Conservation (phyloP, 2,888 invertebrate genomes). For the Oasisia sp. region DNA sequence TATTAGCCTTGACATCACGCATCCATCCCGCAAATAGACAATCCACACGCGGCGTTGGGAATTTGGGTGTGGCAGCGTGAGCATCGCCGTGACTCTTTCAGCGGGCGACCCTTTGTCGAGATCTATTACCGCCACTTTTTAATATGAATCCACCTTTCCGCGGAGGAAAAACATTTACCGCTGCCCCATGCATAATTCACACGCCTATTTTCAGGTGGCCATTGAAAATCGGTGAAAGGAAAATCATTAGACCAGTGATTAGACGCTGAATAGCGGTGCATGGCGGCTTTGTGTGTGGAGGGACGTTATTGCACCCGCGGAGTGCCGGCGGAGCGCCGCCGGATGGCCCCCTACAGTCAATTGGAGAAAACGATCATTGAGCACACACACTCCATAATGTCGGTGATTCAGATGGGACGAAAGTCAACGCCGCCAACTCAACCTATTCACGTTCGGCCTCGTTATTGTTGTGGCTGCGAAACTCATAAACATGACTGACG, state of each 20-base stretch:
- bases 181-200: conserved; percentile 17
- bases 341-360: conserved; percentile 13
- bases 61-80: background rate
- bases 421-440: conserved; percentile 17
- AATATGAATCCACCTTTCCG: conserved; percentile 17
- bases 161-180: background rate
- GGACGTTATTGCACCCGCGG: conserved; percentile 7
- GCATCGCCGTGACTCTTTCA: background rate
- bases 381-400: conserved; percentile 17
- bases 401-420: background rate
- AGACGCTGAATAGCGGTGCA: background rate
- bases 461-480: conserved; percentile 12
- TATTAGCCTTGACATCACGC: background rate
- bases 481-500: conserved; percentile 7
- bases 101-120: background rate
- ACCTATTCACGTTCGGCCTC: background rate
- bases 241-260: conserved; percentile 17
- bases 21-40: background rate
- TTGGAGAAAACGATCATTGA: conserved; percentile 3
- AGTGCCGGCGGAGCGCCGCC: background rate
- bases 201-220: conserved; percentile 17
- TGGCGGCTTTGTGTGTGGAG: background rate
- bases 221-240: conserved; percentile 13
- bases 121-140: conserved; percentile 11
- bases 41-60: background rate